A percentile compares a stretch with the other conserved stretches of the same genome.
Evolutionary conservation across 2,113 vertebrate genomes (phyloP).

Genomic region (rabbit (Oryctolagus cuniculus)): mOryCun1.1 NC_091442.1:66457501-66458000

Average conservation of each 20-base stretch:
- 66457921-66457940: constrained; percentile 12
- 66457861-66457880: background rate
- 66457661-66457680: background rate
- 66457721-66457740: background rate
- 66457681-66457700: background rate
- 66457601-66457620: background rate
- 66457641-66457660: constrained; percentile 5
- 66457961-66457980: constrained; percentile 42
- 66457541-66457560: background rate
- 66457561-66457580: background rate
- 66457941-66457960: background rate
- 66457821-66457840: background rate
- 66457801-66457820: background rate
- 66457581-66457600: background rate
- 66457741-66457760: too few species aligned
- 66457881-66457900: background rate
- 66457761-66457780: background rate
- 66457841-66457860: background rate
- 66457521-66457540: background rate
- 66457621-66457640: background rate
- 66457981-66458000: background rate
- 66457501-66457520: background rate
- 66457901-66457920: constrained; percentile 38
- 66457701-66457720: background rate
- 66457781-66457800: background rate